Conservation (phyloP, 1,140 invertebrate genomes). For the Bombus fervidus region DNA sequence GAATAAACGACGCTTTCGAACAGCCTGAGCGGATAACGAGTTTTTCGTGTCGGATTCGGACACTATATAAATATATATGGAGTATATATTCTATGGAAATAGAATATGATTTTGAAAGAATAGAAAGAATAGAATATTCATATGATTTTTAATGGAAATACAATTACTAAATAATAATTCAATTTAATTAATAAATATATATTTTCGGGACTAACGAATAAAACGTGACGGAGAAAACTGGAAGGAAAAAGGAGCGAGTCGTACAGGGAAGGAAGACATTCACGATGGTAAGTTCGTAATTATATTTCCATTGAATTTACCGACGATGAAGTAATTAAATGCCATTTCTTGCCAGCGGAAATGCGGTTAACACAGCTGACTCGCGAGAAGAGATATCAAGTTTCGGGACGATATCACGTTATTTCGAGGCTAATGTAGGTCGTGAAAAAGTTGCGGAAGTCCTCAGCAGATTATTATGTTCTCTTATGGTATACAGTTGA, state of each 20-base stretch:
- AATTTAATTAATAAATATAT: too few species aligned
- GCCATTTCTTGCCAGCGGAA: conserved; percentile 7
- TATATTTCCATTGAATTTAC: conserved; percentile 9
- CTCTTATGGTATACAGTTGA: too few species aligned
- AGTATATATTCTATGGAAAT: too few species aligned
- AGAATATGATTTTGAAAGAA: too few species aligned
- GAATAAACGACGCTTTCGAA: not conserved
- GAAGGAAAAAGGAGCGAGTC: not conserved
- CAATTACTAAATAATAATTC: too few species aligned
- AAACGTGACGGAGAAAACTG: not conserved
- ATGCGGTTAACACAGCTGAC: not conserved
- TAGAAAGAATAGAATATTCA: too few species aligned
- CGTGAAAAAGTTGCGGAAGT: too few species aligned
- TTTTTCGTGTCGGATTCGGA: not conserved
- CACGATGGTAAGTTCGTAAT: not conserved
- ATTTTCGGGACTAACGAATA: too few species aligned
- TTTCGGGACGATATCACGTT: not conserved
- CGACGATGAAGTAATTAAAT: conserved; percentile 14
- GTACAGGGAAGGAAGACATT: not conserved
- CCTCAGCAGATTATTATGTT: too few species aligned
- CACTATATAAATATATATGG: too few species aligned
- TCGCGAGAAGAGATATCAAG: not conserved
- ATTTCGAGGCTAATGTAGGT: too few species aligned
- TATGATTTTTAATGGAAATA: too few species aligned
- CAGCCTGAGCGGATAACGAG: not conserved